phyloP scores from a whole-genome alignment of 2,797 vertebrate genomes.

The Melanotaenia pygmaea region DNA sequence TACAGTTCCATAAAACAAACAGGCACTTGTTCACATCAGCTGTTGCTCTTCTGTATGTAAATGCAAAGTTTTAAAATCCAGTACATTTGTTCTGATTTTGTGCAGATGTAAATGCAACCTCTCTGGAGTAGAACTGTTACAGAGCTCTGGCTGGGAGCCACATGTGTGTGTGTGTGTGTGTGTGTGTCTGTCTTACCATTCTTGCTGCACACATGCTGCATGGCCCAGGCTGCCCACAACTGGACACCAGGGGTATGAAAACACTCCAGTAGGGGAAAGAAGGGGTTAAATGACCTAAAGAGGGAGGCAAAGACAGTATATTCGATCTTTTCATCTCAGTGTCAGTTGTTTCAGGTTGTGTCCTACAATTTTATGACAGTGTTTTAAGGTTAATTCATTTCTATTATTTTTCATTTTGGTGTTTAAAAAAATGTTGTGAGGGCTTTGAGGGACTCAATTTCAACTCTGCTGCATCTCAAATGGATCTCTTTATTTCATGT shows the following conservation, averaged over 20 bases:
- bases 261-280: constrained; percentile 96
- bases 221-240: constrained; percentile 99
- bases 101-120: not conserved
- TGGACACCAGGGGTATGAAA: constrained; percentile 97
- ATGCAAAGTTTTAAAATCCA: not conserved
- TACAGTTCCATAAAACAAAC: not conserved
- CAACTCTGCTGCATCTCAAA: not conserved
- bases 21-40: not conserved
- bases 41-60: not conserved
- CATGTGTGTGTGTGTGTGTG: not conserved
- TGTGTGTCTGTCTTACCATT: constrained; percentile 86
- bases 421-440: not conserved
- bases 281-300: constrained; percentile 95
- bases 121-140: not conserved
- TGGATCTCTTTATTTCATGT: not conserved
- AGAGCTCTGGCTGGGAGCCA: not conserved
- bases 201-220: constrained; percentile 99
- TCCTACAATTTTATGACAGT: not conserved
- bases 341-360: not conserved
- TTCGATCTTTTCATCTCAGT: not conserved
- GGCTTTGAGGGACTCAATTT: not conserved
- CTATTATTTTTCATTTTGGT: too few relatives aligned
- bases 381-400: too few relatives aligned
- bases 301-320: not conserved
- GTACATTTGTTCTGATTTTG: not conserved